Percentiles rank a stretch among this genome's conserved stretches.
Conservation (phyloP, 2,888 invertebrate species). For the Drosophila recens region DNA sequence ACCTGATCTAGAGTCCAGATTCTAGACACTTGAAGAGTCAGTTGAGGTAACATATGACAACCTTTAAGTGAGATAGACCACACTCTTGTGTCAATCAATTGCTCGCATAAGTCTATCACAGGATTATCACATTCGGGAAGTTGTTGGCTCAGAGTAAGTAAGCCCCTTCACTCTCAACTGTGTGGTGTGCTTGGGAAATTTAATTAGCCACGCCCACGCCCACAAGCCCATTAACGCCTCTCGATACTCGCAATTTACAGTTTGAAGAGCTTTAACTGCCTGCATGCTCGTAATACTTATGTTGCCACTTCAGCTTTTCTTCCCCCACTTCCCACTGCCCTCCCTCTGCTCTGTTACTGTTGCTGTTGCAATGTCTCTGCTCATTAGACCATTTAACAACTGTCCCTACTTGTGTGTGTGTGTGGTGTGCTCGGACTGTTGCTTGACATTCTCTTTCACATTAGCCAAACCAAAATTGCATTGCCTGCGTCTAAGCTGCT, state of each 20-base stretch:
- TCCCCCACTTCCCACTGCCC: background rate
- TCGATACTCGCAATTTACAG: conserved; percentile 2
- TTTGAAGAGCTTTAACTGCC: conserved; percentile 6
- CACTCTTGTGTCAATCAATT: background rate
- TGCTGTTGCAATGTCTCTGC: conserved; percentile 23
- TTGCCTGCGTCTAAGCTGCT: conserved; percentile 46
- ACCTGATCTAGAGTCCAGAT: background rate
- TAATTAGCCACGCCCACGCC: conserved; percentile 19
- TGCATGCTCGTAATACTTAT: conserved; percentile 21
- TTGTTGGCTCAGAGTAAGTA: background rate
- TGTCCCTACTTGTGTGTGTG: conserved; percentile 5
- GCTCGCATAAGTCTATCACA: background rate
- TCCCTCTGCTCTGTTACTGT: background rate
- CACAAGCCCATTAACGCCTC: conserved; percentile 21
- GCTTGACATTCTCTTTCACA: conserved; percentile 22
- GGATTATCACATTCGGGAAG: conserved; percentile 2
- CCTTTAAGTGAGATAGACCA: background rate
- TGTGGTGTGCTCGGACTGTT: conserved; percentile 3
- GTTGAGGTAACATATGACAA: background rate
- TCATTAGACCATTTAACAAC: conserved; percentile 50
- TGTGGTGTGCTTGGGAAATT: background rate
- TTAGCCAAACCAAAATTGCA: conserved; percentile 57
- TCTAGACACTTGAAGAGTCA: background rate
- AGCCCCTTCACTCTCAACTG: background rate
- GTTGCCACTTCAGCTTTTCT: conserved; percentile 10